These are phyloP conservation scores for Pomatorhinus ruficollis DNA, from an alignment of 2,113 vertebrate genomes.

Conservation along the genomic window DNA sequence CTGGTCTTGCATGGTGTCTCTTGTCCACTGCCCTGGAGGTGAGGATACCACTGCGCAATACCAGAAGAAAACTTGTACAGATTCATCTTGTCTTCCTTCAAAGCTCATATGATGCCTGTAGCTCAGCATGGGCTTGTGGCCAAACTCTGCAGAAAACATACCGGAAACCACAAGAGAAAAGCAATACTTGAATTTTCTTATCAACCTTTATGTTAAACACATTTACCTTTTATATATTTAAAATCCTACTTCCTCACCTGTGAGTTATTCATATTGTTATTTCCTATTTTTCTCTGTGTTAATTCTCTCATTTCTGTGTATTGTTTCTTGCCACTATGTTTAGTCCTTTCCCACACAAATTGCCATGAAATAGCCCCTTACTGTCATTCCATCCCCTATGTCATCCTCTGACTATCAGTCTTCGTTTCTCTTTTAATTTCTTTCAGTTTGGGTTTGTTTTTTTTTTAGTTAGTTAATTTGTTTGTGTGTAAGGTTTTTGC, in stretches of 20 bases:
- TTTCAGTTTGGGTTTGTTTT: rapidly evolving
- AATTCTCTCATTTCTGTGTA: not conserved
- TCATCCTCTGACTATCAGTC: not conserved
- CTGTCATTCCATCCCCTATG: not conserved
- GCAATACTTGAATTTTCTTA: not conserved
- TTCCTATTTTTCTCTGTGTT: not conserved
- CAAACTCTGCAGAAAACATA: not conserved
- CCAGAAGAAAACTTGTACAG: not conserved
- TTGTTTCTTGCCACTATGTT: not conserved
- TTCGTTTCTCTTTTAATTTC: not conserved
- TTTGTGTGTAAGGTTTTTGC: rapidly evolving
- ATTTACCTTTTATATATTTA: not conserved
- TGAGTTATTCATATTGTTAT: not conserved
- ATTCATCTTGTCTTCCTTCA: not conserved
- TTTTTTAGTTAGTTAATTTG: not conserved
- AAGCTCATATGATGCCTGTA: not conserved
- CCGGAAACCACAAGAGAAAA: not conserved
- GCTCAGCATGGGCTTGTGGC: not conserved
- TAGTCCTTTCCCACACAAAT: not conserved
- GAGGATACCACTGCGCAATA: not conserved
- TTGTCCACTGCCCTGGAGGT: not conserved
- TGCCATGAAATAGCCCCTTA: not conserved
- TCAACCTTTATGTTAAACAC: not conserved
- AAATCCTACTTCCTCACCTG: not conserved
- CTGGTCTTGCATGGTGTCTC: rapidly evolving